Percentiles rank a stretch among this genome's conserved stretches.
phyloP scores from a whole-genome alignment of 2,888 invertebrate species.

The Mesodorylaimus sp. region DNA sequence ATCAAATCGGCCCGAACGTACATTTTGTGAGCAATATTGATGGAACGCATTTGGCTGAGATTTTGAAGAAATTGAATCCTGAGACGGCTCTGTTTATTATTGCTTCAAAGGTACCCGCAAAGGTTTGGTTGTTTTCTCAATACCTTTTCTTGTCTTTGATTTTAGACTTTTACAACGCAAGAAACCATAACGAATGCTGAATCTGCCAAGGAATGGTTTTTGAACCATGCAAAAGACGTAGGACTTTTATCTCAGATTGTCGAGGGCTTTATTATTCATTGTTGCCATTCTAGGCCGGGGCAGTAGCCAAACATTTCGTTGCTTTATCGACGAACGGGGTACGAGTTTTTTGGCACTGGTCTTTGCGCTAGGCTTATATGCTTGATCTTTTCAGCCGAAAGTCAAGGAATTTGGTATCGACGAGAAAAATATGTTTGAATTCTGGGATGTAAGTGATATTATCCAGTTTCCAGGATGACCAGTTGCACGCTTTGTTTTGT shows the following conservation, averaged over 20 bases:
- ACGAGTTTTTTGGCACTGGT: no score
- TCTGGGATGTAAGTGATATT: conserved; percentile 77
- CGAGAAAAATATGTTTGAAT: conserved; percentile 92
- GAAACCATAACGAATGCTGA: conserved; percentile 98
- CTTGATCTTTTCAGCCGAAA: conserved; percentile 41
- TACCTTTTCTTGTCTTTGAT: not conserved
- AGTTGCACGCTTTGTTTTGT: no score
- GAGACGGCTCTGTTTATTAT: conserved; percentile 93
- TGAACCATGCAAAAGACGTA: conserved; percentile 62
- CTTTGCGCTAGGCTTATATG: not conserved
- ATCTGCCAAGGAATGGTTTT: conserved; percentile 89
- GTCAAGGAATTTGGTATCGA: conserved; percentile 96
- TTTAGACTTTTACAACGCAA: conserved; percentile 75
- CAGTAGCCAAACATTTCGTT: conserved; percentile 92
- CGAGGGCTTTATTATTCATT: no score
- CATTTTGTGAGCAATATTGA: conserved; percentile 99
- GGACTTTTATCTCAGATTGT: no score
- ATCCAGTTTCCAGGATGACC: not conserved
- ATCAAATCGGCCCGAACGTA: conserved; percentile 59
- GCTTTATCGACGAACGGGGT: conserved; percentile 80
- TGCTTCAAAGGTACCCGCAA: conserved; percentile 78
- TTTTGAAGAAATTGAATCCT: conserved; percentile 65
- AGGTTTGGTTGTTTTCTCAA: no score
- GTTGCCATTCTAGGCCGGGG: no score
- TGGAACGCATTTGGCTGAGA: conserved; percentile 89